Base-by-base conservation (phyloP, 2,888 invertebrate genomes). In the Pterobdella sp. region DNA sequence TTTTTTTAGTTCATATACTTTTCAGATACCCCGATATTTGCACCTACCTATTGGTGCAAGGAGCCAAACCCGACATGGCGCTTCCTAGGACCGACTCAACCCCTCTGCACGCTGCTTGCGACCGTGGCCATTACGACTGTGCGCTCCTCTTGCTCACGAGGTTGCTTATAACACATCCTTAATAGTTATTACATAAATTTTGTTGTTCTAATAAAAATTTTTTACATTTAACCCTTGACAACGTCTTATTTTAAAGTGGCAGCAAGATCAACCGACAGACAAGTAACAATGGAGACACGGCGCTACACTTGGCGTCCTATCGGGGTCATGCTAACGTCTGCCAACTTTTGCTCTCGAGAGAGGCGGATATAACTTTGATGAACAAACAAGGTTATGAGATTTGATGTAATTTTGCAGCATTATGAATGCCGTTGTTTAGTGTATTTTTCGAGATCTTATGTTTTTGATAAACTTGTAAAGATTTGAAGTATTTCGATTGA, bases 101-200 rank as follows among this genome's bases (percentile, higher is more conserved):
- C 1, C 74, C 75, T 0, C 72, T 75, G 31, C 75, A 75, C 34
- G 75, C 72, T 26, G 75, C 75, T 2, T 73, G 72, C n/a, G 75
- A 74, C 56, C 37, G 75, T 1, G 75, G 74, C 7, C 72, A 75
- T 35, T 29, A n/a, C 1, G 34, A 75, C 68, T 75, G 75, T 34
- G 69, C 68, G 7, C 37, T 74, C 22, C 69, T 74, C 3, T 73
- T 75, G 3, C 29, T 75, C 32, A 14, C 63, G 26, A 75, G 69
- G 75, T 75, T 35, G 32, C 32, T 49, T 42, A 42, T 14, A 42
- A n/a, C n/a, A n/a, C n/a, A n/a, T n/a, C n/a, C n/a, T n/a, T n/a
- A n/a, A n/a, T n/a, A n/a, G n/a, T n/a, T n/a, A n/a, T n/a, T 42
- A 14, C 22, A 42, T 42, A 42, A 42, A 42, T 42, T 7, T 42